Conservation (phyloP, 2,113 vertebrate genomes). For the Oreochromis niloticus region DNA sequence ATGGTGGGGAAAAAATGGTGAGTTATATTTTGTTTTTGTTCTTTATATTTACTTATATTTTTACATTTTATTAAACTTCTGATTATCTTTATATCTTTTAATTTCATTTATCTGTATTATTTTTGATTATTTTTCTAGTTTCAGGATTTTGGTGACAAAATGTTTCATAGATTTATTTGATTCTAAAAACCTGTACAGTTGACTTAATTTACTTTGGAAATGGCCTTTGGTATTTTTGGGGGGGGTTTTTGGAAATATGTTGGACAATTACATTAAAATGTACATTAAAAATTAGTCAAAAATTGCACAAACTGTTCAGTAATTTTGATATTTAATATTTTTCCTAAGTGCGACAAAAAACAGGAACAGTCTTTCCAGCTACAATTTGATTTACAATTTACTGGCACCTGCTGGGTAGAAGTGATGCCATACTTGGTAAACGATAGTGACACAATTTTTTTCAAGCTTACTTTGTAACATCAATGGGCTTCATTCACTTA, state of each 20-base stretch:
- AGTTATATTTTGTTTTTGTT: not conserved
- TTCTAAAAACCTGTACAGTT: not conserved
- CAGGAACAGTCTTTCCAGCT: not conserved
- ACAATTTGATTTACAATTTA: not conserved
- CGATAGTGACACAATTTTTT: not conserved
- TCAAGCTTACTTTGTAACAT: not conserved
- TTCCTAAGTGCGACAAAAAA: not conserved
- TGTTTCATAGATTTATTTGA: not conserved
- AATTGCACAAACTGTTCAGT: not conserved
- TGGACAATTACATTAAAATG: not conserved
- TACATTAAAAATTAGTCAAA: not conserved
- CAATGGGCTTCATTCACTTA: not conserved
- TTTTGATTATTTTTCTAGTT: not conserved
- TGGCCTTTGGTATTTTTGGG: not conserved
- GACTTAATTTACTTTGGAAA: not conserved
- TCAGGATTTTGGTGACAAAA: not conserved
- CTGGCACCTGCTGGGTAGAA: conserved; percentile 34
- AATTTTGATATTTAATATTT: not conserved
- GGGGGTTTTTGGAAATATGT: rapidly evolving
- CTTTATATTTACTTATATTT: not conserved
- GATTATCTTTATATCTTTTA: not conserved
- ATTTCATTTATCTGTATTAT: not conserved
- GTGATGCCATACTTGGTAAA: not conserved
- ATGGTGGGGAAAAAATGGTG: conserved; percentile 39
- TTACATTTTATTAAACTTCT: not conserved